A percentile compares a stretch with the other conserved stretches of the same genome.
Evolutionary conservation across 1,140 invertebrate species (phyloP).

Genomic region (Callitettix versicolor): DNA sequence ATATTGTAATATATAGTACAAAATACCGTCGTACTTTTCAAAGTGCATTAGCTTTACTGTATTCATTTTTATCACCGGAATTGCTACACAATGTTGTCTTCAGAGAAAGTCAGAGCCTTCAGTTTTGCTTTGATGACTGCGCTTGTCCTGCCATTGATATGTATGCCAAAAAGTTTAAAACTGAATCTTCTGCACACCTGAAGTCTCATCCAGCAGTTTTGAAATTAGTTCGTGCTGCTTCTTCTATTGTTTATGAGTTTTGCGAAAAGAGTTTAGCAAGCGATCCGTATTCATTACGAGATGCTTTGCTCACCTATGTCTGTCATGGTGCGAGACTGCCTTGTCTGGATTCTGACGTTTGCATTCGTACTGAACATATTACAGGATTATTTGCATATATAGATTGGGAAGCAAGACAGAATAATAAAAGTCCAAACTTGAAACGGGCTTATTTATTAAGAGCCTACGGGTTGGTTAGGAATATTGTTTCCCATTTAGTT

Average conservation of each 20-base stretch:
- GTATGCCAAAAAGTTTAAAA: constrained; percentile 40
- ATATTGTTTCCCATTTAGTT: constrained; percentile 67
- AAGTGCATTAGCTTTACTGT: constrained; percentile 71
- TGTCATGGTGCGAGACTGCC: constrained; percentile 73
- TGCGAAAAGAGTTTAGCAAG: constrained; percentile 43
- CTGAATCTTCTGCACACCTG: constrained; percentile 40
- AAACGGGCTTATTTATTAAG: constrained; percentile 55
- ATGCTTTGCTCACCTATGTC: constrained; percentile 68
- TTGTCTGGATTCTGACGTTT: constrained; percentile 40
- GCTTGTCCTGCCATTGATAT: constrained; percentile 62
- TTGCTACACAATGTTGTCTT: constrained; percentile 39
- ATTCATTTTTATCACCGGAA: constrained; percentile 55
- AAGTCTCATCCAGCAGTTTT: constrained; percentile 56
- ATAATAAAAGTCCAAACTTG: constrained; percentile 50
- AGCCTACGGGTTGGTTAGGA: constrained; percentile 64
- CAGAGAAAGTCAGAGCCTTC: constrained; percentile 63
- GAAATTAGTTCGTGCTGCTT: constrained; percentile 49
- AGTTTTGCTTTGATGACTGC: constrained; percentile 77
- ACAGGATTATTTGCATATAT: constrained; percentile 60
- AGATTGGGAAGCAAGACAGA: constrained; percentile 59
- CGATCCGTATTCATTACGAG: constrained; percentile 60
- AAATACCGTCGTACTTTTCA: constrained; percentile 80
- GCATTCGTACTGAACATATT: constrained; percentile 56
- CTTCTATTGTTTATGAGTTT: constrained; percentile 46
- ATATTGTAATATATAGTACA: constrained; percentile 67